These are phyloP conservation scores for Amblyjoppa proteus DNA, from an alignment of 2,888 invertebrate genomes.

Conservation along the genomic window DNA sequence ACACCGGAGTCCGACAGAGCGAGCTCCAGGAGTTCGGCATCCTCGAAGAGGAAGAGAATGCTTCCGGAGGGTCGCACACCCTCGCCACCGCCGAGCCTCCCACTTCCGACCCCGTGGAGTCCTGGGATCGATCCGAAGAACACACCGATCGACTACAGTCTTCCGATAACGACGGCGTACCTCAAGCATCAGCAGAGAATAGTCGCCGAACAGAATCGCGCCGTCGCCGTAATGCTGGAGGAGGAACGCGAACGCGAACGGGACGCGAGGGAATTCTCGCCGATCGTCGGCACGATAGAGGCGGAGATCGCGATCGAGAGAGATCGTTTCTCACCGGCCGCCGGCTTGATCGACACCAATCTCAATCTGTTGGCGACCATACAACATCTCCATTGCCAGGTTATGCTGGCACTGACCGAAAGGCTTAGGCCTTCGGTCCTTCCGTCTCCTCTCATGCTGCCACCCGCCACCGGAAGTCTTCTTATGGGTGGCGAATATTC, in stretches of 20 bases:
- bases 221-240: conserved; percentile 74
- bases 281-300: conserved; percentile 27
- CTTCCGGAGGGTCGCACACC: conserved; percentile 82
- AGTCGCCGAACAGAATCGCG: conserved; percentile 87
- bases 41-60: conserved; percentile 81
- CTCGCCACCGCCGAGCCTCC: conserved; percentile 79
- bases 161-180: conserved; percentile 96
- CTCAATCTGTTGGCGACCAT: conserved; percentile 83
- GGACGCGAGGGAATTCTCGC: conserved; percentile 47
- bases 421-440: conserved; percentile 80
- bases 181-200: conserved; percentile 93
- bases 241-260: conserved; percentile 66
- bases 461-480: conserved; percentile 68
- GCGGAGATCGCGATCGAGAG: conserved; percentile 69
- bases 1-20: conserved; percentile 86
- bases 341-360: conserved; percentile 83
- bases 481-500: conserved; percentile 77
- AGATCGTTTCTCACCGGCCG: conserved; percentile 81
- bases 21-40: conserved; percentile 81
- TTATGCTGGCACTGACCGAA: conserved; percentile 83
- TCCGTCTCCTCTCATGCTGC: conserved; percentile 78
- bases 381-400: conserved; percentile 83
- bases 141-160: conserved; percentile 90
- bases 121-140: conserved; percentile 81
- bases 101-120: conserved; percentile 82